These are phyloP conservation scores for Drosophila longiperda DNA, from an alignment of 2,888 invertebrate species.

Conservation along the genomic window DNA sequence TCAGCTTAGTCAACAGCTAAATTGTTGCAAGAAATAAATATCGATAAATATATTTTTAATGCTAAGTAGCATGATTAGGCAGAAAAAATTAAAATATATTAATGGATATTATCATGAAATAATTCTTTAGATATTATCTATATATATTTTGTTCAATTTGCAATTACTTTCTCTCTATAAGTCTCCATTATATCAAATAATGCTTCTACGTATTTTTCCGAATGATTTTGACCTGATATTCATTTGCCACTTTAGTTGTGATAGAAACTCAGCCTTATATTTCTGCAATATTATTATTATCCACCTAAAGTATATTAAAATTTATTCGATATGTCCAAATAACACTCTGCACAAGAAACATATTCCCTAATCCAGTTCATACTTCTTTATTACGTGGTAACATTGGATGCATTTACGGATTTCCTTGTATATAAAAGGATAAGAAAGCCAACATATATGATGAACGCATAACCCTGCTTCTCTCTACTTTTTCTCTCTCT, in stretches of 20 bases:
- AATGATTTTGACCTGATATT: background rate
- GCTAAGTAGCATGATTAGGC: background rate
- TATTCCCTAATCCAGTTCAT: background rate
- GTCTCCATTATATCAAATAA: background rate
- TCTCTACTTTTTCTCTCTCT: background rate
- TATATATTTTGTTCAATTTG: background rate
- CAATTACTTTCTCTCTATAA: too few species aligned
- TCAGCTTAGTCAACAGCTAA: background rate
- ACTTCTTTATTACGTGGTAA: background rate
- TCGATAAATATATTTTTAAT: background rate
- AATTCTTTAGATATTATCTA: background rate
- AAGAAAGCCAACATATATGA: constrained; percentile 1
- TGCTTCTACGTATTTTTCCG: background rate
- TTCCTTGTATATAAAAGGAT: background rate
- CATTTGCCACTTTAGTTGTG: background rate
- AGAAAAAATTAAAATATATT: background rate
- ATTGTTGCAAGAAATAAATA: background rate
- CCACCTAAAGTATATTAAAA: too few species aligned
- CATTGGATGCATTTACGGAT: background rate
- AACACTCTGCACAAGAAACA: background rate
- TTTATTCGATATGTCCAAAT: background rate
- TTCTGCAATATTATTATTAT: background rate
- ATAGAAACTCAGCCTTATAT: background rate
- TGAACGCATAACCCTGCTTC: background rate
- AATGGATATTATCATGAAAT: background rate